A percentile compares a stretch with the other conserved stretches of the same genome.
Conservation (phyloP, 2,888 invertebrate genomes). For the Melanchra persicariae region DNA sequence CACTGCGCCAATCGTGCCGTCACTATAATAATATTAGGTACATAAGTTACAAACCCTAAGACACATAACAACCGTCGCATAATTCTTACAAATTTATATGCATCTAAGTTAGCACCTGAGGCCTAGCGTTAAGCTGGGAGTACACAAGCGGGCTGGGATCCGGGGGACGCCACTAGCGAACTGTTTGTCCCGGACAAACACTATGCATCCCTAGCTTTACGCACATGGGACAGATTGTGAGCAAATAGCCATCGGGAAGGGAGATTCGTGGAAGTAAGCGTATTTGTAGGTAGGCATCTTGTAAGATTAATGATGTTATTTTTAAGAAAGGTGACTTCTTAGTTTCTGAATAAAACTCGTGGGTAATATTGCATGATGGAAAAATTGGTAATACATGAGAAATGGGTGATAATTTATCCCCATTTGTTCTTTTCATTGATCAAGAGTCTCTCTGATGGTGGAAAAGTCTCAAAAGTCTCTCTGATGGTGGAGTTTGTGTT, state of each 20-base stretch:
- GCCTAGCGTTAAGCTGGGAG: slow-evolving; percentile 54
- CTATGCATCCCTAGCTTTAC: slow-evolving; percentile 57
- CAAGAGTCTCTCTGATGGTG: too few species aligned
- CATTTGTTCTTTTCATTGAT: too few species aligned
- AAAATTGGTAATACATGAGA: too few species aligned
- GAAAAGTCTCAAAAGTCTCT: too few species aligned
- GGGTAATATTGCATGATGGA: too few species aligned
- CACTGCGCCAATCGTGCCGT: too few species aligned
- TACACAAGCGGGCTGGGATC: slow-evolving; percentile 58
- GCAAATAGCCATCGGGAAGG: slow-evolving; percentile 50
- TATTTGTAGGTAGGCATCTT: not conserved
- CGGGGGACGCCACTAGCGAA: slow-evolving; percentile 57
- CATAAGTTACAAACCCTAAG: slow-evolving; percentile 5
- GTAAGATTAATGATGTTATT: not conserved
- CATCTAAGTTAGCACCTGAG: slow-evolving; percentile 62
- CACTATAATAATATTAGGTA: not conserved
- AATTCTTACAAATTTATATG: slow-evolving; percentile 63
- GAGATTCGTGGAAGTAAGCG: slow-evolving; percentile 35
- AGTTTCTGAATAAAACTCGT: too few species aligned
- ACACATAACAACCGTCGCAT: slow-evolving; percentile 11
- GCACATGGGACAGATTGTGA: slow-evolving; percentile 56
- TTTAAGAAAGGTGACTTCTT: too few species aligned
- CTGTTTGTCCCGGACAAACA: slow-evolving; percentile 68
- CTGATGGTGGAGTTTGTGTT: too few species aligned
- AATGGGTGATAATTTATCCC: too few species aligned